phyloP scores from a whole-genome alignment of 2,113 vertebrate genomes.

The Spilogale gracilis region DNA sequence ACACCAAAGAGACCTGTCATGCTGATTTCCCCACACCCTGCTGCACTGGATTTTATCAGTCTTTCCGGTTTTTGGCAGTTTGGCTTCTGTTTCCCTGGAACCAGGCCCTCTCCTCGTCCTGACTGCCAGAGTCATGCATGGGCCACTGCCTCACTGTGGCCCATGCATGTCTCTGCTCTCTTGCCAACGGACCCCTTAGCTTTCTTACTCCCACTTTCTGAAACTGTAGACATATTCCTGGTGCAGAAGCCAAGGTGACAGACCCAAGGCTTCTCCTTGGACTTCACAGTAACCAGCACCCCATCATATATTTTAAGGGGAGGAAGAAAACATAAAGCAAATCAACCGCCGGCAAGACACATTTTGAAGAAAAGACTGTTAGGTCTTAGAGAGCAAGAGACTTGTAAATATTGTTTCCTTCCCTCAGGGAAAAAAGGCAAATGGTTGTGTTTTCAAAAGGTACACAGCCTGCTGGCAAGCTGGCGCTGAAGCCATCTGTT shows the following conservation, averaged over 20 bases:
- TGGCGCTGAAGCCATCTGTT: constrained; percentile 65
- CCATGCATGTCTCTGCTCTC: not conserved
- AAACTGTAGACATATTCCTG: not conserved
- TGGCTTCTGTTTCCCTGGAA: not conserved
- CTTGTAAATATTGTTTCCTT: constrained; percentile 6
- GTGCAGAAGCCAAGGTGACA: not conserved
- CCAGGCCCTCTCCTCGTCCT: not conserved
- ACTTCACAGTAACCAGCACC: not conserved
- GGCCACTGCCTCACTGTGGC: not conserved
- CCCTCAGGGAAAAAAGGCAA: constrained; percentile 55
- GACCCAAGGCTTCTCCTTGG: not conserved
- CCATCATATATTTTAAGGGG: not conserved
- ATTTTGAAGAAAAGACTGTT: constrained; percentile 4
- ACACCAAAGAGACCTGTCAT: not conserved
- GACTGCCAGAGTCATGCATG: not conserved
- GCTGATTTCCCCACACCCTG: not conserved
- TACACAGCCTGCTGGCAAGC: constrained; percentile 18
- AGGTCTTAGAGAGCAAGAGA: constrained; percentile 39
- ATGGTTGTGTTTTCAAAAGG: constrained; percentile 50
- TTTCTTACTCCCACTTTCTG: not conserved
- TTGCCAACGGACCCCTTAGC: not conserved
- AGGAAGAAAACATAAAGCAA: not conserved
- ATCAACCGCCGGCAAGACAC: not conserved
- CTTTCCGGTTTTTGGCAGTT: not conserved
- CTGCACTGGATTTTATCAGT: not conserved